Evolutionary conservation across 1,140 invertebrate genomes (phyloP).

Genomic region (Zophobas atratus): DNA sequence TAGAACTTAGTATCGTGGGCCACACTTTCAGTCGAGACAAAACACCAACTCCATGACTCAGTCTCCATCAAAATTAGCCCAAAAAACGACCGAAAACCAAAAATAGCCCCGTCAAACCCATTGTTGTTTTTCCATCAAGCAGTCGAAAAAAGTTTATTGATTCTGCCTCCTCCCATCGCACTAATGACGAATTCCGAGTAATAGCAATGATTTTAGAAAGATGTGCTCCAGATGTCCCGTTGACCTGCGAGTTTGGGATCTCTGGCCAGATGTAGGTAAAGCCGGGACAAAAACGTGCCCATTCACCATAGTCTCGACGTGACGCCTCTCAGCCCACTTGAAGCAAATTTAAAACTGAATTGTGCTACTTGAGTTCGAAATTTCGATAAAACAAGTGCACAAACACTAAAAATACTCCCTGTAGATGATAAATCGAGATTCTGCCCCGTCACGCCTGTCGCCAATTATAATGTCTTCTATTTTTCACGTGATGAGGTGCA

Average conservation of each 20-base stretch:
- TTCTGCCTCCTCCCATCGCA: not conserved
- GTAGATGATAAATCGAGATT: too few species aligned
- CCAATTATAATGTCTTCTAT: too few species aligned
- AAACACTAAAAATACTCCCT: not conserved
- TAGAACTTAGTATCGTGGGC: too few species aligned
- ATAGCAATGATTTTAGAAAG: constrained; percentile 30
- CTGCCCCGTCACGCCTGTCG: too few species aligned
- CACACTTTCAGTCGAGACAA: too few species aligned
- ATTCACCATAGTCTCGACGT: not conserved
- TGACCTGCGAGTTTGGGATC: constrained; percentile 23
- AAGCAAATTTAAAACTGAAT: constrained; percentile 18
- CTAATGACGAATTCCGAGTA: constrained; percentile 21
- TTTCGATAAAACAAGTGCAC: constrained; percentile 1
- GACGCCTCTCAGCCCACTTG: constrained; percentile 21
- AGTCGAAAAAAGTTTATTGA: constrained; percentile 24
- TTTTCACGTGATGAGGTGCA: too few species aligned
- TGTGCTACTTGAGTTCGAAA: constrained; percentile 1
- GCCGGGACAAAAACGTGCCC: constrained; percentile 24
- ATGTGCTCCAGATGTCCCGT: constrained; percentile 27
- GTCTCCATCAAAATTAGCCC: too few species aligned
- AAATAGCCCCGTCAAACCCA: too few species aligned
- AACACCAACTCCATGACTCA: too few species aligned
- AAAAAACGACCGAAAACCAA: too few species aligned
- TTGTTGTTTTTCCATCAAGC: too few species aligned
- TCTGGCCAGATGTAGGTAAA: constrained; percentile 26